Conservation (phyloP, 2,113 vertebrate species). For the Xenopus laevis region DNA sequence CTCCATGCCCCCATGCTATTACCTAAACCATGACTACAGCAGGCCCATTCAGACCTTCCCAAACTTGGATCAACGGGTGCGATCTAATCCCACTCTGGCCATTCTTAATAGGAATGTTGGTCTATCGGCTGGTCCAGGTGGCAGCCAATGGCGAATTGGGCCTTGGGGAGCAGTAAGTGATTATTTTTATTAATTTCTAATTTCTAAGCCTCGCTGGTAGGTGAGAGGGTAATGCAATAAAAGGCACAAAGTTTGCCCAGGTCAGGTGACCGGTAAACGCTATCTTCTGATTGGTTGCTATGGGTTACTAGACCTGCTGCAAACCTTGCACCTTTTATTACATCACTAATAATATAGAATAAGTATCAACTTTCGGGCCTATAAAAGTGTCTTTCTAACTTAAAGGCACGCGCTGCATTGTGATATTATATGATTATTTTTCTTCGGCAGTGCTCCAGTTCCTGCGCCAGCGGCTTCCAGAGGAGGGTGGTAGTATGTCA, state of each 20-base stretch:
- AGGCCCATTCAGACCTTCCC: conserved; percentile 61
- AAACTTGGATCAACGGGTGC: conserved; percentile 63
- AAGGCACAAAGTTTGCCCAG: too few species aligned
- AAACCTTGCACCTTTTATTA: too few species aligned
- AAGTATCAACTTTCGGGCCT: too few species aligned
- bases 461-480: conserved; percentile 93
- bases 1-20: conserved; percentile 84
- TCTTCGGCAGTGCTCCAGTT: conserved; percentile 89
- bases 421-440: neutral
- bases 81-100: conserved; percentile 56
- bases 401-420: too few species aligned
- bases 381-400: too few species aligned
- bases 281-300: too few species aligned
- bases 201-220: too few species aligned
- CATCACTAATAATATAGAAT: too few species aligned
- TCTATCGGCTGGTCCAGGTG: conserved; percentile 61
- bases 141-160: conserved; percentile 91
- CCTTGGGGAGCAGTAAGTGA: conserved; percentile 95
- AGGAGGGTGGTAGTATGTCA: conserved; percentile 96
- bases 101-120: conserved; percentile 50
- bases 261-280: too few species aligned
- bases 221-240: too few species aligned
- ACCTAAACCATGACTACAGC: conserved; percentile 67
- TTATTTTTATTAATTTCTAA: neutral
- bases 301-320: too few species aligned